phyloP scores from a whole-genome alignment of 2,113 vertebrate species.

The Eurypyga helias region DNA sequence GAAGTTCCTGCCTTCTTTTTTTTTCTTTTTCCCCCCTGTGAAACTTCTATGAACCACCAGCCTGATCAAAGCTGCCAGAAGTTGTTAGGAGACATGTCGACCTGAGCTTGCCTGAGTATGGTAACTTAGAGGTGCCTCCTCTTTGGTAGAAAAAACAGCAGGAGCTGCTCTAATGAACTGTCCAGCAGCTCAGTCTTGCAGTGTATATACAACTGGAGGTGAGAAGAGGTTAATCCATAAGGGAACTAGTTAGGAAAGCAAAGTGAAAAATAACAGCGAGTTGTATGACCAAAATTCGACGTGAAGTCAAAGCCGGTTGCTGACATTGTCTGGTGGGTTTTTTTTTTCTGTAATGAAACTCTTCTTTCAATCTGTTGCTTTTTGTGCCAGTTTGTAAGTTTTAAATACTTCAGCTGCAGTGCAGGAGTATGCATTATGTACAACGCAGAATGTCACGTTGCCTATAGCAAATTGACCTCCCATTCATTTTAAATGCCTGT shows the following conservation, averaged over 20 bases:
- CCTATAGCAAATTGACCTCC: neutral
- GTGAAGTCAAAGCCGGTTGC: neutral
- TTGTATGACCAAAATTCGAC: neutral
- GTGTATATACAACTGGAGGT: conserved; percentile 38
- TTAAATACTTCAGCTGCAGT: neutral
- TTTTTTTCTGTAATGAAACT: neutral
- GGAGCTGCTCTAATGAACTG: conserved; percentile 76
- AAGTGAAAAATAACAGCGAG: neutral
- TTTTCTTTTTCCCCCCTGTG: neutral
- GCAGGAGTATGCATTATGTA: neutral
- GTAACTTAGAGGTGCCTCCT: neutral
- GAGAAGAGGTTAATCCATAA: conserved; percentile 72
- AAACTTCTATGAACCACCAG: neutral
- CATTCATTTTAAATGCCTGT: neutral
- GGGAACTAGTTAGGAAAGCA: conserved; percentile 65
- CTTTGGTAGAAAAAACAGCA: conserved; percentile 54
- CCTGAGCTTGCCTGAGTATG: neutral
- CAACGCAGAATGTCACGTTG: neutral
- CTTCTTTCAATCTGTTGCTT: neutral
- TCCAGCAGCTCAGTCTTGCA: conserved; percentile 19
- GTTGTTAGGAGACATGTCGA: conserved; percentile 8
- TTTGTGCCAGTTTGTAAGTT: neutral
- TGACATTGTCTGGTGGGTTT: neutral
- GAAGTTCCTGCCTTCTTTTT: conserved; percentile 32
- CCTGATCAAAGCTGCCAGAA: conserved; percentile 37